Evolutionary conservation across 2,888 invertebrate genomes (phyloP), one percentile per base, ranked within the genome.

Genomic region (Strigamia maritima): DNA sequence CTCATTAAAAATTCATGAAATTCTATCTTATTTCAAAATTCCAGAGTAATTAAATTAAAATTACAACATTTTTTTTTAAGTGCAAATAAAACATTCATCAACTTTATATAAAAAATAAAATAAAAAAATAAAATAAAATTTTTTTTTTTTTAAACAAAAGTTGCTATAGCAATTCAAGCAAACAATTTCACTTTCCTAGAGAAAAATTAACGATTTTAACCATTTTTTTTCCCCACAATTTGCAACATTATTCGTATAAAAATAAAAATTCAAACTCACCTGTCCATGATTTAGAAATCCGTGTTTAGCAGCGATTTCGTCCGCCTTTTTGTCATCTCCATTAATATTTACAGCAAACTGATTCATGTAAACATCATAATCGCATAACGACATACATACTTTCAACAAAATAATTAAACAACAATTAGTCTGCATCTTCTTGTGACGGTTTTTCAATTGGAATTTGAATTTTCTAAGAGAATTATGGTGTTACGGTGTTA

Each of bases 321-420:
- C 83, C 22, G 84, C 84, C 77, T 78, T 80, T 7, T 83, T 83
- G 28, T 82, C 81, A 49, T 88, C 88, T 26, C 87, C 87, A 16
- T 84, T 84, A 79, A 89, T 85, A 81, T 87, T 85, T 1, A 87
- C 87, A 22, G 88, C 89, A 86, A 88, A 89, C 82, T 88, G 86
- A 83, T 89, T 88, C 26, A 86, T 86, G 83, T 84, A 88, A 78
- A 83, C 75, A 78, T 76, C 76, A 40, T 40, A 10, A 76, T 44
- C 38, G 28, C 75, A 75, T 0, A 38, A 75, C 75, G 28, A 75
- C 31, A 75, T 35, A 3, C 31, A 75, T n/a, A 65, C 22, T 65
- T 65, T 65, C 22, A 65, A 65, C n/a, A 65, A 19, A 22, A 65
- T 22, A 65, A 65, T 65, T 65, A 65, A 12, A 65, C 14, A 65